Conservation (phyloP, 2,888 invertebrate species). For the Rhingia campestris region DNA sequence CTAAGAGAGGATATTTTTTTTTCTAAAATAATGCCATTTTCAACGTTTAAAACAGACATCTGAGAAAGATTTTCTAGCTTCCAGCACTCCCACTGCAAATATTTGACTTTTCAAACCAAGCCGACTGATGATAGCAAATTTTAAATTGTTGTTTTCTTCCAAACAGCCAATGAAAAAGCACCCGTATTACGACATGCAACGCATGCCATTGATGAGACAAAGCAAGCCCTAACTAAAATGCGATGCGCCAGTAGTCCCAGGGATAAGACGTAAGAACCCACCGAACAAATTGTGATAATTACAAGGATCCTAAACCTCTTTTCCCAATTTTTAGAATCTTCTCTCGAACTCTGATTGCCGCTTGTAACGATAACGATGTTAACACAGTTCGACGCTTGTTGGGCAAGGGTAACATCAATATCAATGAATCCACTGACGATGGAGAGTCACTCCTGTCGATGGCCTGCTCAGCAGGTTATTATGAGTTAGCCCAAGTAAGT, state of each 20-base stretch:
- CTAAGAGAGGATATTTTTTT: too few species aligned
- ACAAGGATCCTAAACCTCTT: constrained; percentile 15
- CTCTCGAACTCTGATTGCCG: constrained; percentile 92
- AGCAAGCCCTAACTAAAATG: constrained; percentile 97
- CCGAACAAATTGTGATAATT: background rate
- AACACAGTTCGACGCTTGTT: constrained; percentile 95
- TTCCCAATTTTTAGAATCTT: constrained; percentile 78
- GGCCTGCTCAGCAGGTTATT: constrained; percentile 98
- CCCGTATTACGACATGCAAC: constrained; percentile 84
- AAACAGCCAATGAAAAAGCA: constrained; percentile 81
- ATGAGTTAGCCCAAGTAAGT: constrained; percentile 95
- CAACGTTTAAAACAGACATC: too few species aligned
- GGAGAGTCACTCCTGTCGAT: constrained; percentile 97
- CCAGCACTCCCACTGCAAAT: too few species aligned
- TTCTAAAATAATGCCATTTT: too few species aligned
- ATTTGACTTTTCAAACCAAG: too few species aligned
- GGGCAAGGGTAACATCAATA: constrained; percentile 93
- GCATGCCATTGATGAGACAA: constrained; percentile 98
- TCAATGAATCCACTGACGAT: constrained; percentile 98
- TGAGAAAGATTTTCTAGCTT: too few species aligned
- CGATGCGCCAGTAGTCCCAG: constrained; percentile 92
- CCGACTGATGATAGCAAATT: background rate
- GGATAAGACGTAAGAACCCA: constrained; percentile 83
- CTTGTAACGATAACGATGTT: constrained; percentile 97
- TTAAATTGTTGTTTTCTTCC: constrained; percentile 24